phyloP scores from a whole-genome alignment of 2,888 invertebrate species.

The Clostera curtula region DNA sequence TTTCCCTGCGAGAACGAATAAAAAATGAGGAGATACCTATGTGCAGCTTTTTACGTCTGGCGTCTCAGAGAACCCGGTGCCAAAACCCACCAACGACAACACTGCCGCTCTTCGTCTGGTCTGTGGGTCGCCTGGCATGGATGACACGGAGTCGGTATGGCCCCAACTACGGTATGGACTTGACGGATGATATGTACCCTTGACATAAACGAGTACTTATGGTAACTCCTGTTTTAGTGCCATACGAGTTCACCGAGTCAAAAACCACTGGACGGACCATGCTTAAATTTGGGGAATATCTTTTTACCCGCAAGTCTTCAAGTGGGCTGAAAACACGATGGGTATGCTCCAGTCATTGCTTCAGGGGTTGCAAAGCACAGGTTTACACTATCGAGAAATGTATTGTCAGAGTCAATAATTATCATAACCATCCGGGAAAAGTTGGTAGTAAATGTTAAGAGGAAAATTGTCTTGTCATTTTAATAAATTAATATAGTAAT shows the following conservation, averaged over 20 bases:
- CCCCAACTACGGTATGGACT: too few relatives aligned
- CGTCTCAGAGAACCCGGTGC: too few relatives aligned
- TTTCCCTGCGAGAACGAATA: too few relatives aligned
- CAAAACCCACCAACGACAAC: too few relatives aligned
- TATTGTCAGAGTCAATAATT: background rate
- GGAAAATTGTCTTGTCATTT: background rate
- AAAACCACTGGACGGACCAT: constrained; percentile 28
- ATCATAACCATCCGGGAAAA: background rate
- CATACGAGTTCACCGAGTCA: constrained; percentile 28
- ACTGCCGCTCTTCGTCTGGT: too few relatives aligned
- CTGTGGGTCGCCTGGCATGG: too few relatives aligned
- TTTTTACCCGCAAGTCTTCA: constrained; percentile 20
- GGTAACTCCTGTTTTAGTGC: constrained; percentile 10
- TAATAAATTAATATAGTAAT: background rate
- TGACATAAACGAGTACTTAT: constrained; percentile 4
- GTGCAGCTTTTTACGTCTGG: too few relatives aligned
- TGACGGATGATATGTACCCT: too few relatives aligned
- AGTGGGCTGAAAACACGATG: background rate
- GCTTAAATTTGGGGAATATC: constrained; percentile 20
- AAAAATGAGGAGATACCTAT: too few relatives aligned
- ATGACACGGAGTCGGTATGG: too few relatives aligned
- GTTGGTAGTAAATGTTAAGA: background rate
- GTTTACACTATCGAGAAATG: background rate
- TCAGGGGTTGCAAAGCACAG: background rate
- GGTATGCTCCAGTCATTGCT: background rate